Evolutionary conservation across 2,797 vertebrate genomes (phyloP).

Genomic region (Tarsius wallacei): DNA sequence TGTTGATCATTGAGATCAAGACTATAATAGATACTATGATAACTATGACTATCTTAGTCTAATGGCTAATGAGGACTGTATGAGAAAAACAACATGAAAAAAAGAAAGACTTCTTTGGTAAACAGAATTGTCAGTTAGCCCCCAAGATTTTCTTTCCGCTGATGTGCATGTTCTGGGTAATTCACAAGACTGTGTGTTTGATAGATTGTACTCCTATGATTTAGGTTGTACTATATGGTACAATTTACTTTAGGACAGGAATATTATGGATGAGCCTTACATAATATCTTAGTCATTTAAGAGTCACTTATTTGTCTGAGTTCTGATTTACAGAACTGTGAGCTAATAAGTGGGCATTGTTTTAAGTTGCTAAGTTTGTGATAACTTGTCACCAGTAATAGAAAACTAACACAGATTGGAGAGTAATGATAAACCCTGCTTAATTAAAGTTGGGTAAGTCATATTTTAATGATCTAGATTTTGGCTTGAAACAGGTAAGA

Average conservation of each 20-base stretch:
- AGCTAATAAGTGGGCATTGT: background rate
- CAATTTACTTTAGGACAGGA: background rate
- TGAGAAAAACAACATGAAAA: background rate
- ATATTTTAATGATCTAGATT: conserved; percentile 17
- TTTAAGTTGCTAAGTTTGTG: background rate
- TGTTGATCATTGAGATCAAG: background rate
- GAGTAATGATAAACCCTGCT: background rate
- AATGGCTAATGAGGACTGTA: background rate
- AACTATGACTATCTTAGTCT: background rate
- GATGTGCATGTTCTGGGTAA: background rate
- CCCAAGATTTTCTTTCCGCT: fast-evolving
- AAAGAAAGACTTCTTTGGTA: background rate
- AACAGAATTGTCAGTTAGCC: background rate
- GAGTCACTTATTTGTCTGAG: background rate
- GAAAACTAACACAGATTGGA: background rate
- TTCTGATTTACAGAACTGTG: background rate
- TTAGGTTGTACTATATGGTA: background rate
- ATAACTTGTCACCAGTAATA: background rate
- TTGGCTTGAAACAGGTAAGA: background rate
- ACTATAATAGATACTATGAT: background rate
- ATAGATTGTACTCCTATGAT: background rate
- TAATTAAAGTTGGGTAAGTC: background rate
- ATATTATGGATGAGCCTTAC: background rate
- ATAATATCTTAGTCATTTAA: background rate
- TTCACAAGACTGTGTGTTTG: background rate